Base-by-base conservation (phyloP, 2,113 vertebrate genomes). In the Scartelaos histophorus region DNA sequence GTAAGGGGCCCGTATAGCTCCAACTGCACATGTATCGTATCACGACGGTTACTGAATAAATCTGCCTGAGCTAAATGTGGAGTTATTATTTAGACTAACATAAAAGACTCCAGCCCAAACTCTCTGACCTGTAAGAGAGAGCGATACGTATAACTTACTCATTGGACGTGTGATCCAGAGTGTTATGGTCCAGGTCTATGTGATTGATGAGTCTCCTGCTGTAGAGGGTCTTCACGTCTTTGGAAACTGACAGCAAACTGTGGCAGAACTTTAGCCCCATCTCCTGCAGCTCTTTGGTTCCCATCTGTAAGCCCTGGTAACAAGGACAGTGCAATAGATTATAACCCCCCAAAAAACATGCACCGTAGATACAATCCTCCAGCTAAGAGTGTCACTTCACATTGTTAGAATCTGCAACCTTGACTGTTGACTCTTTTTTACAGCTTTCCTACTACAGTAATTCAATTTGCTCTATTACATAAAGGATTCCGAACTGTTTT, bases 191-290 rank as follows among this genome's bases (percentile, higher is more conserved):
- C 25, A 92, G 73, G 35, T 93, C 88, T 10, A 96, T 82, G 24
- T 87, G 90, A 22, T 81, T 84, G 86, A 94, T 91, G 62, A 95
- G 78, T n/a, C 82, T 87, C 38, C 68, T 89, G 83, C 81, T 93
- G 77, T 94, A 95, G 61, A 83, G 66, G 16, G 78, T 79, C 65
- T 88, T 72, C 1, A 92, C 90, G 77, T 94, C 95, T 61, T 92
- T 94, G 45, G 93, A 92, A 70, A 99, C 78, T 46, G 95, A 86
- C 45, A 98, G 91, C 46, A 99, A 92, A 67, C 95, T 95, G 72
- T 95, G 90, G 88, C 97, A 96, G 85, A 98, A 98, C 80, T 96
- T 96, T 83, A 91, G 80, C 16, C 97, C 97, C 95, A 96, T 96
- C 82, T 99, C 97, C 78, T 98, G 94, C 75, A 98, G 85, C 76